Conservation (phyloP, 2,797 vertebrate species). For the Tarsius wallacei region DNA sequence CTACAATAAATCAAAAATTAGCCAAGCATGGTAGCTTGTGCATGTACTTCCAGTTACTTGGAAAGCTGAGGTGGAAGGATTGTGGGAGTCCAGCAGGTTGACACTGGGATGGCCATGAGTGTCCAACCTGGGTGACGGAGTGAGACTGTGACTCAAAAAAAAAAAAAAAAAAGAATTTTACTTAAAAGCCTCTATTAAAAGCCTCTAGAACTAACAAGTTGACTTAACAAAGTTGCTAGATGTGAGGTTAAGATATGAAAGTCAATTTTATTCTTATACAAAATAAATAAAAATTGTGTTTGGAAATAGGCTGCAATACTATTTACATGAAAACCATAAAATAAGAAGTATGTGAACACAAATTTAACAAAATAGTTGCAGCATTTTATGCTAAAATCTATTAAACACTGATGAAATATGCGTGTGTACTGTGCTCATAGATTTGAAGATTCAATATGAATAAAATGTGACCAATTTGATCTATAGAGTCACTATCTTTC, state of each 20-base stretch:
- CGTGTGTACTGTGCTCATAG: neutral
- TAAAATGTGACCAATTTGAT: neutral
- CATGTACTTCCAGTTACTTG: too few relatives aligned
- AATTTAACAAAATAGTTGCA: neutral
- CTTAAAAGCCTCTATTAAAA: neutral
- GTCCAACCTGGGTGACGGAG: too few relatives aligned
- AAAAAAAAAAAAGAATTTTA: neutral
- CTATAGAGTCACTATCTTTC: neutral
- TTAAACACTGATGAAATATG: neutral
- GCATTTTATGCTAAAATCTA: neutral
- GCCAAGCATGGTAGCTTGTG: too few relatives aligned
- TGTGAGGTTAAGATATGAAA: neutral
- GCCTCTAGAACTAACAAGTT: neutral
- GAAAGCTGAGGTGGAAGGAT: too few relatives aligned
- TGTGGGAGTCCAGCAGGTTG: too few relatives aligned
- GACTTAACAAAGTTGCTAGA: neutral
- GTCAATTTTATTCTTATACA: neutral
- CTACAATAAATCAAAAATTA: too few relatives aligned
- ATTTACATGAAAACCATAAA: neutral
- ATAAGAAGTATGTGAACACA: neutral
- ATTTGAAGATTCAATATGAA: neutral
- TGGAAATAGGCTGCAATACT: neutral
- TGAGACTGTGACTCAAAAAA: too few relatives aligned
- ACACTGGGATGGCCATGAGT: too few relatives aligned
- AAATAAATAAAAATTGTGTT: neutral